Evolutionary conservation across 2,113 vertebrate species (phyloP).

Genomic region (Megaleporinus macrocephalus): DNA sequence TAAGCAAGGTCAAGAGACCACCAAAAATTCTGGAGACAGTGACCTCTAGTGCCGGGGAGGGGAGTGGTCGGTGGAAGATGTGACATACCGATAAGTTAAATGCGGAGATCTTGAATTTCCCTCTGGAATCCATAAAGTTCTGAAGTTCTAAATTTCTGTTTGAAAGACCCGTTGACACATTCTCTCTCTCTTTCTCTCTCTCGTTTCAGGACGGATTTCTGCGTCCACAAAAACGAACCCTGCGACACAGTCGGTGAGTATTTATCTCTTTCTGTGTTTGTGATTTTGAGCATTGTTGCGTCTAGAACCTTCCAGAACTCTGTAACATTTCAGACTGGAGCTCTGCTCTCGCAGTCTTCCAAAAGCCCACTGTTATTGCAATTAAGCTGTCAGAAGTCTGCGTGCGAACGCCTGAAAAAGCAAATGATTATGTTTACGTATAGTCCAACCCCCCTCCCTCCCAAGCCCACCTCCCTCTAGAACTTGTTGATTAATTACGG

Average conservation of each 20-base stretch:
- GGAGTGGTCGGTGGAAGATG: too few species aligned
- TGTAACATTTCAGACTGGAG: not conserved
- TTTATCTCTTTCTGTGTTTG: not conserved
- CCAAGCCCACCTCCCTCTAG: not conserved
- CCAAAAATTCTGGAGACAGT: too few species aligned
- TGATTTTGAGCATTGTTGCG: conserved; percentile 12
- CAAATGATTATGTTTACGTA: conserved; percentile 5
- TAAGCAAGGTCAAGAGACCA: too few species aligned
- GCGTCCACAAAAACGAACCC: conserved; percentile 96
- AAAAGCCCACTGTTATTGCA: conserved; percentile 23
- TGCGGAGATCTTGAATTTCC: too few species aligned
- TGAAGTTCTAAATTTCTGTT: too few species aligned
- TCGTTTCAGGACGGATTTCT: conserved; percentile 95
- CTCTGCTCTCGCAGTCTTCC: too few species aligned
- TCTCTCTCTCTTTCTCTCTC: conserved; percentile 23
- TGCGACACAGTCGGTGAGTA: conserved; percentile 98
- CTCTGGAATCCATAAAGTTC: too few species aligned
- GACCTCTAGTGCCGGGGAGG: too few species aligned
- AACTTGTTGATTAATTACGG: not conserved
- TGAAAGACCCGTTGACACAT: not conserved
- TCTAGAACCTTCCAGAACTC: not conserved
- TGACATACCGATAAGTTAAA: too few species aligned
- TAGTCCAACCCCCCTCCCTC: not conserved
- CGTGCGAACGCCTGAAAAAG: not conserved
- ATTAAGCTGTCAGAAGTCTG: conserved; percentile 39